These are phyloP conservation scores for Saccostrea cuccullata DNA, from an alignment of 1,140 invertebrate species.

Conservation along the genomic window DNA sequence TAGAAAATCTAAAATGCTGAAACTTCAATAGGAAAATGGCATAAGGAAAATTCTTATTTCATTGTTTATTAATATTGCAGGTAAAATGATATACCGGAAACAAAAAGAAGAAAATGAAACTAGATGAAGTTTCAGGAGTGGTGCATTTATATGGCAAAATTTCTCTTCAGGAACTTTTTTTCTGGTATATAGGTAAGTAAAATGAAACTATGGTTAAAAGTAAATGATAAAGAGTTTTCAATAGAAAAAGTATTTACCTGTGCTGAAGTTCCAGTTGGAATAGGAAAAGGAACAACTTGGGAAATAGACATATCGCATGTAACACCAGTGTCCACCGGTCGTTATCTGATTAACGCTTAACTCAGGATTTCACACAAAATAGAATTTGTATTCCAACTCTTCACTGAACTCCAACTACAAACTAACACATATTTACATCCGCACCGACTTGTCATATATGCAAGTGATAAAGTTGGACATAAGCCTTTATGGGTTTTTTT, in stretches of 20 bases:
- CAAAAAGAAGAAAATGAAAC: too few relatives aligned
- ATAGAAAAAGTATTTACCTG: slow-evolving; percentile 5
- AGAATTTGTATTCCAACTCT: background rate
- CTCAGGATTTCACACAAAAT: background rate
- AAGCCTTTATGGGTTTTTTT: slow-evolving; percentile 40
- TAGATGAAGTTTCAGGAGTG: too few relatives aligned
- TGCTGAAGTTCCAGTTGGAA: slow-evolving; percentile 34
- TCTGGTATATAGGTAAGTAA: too few relatives aligned
- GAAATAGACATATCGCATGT: slow-evolving; percentile 20
- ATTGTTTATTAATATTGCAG: too few relatives aligned
- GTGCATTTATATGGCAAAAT: too few relatives aligned
- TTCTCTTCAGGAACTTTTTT: too few relatives aligned
- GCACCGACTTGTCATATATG: slow-evolving; percentile 30
- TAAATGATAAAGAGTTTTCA: background rate
- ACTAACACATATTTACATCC: slow-evolving; percentile 42
- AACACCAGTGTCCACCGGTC: background rate
- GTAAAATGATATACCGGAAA: too few relatives aligned
- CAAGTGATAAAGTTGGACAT: slow-evolving; percentile 31
- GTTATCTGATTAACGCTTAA: background rate
- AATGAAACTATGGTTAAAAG: too few relatives aligned
- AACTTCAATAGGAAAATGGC: too few relatives aligned
- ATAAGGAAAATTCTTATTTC: too few relatives aligned
- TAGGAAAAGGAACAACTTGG: slow-evolving; percentile 37
- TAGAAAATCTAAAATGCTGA: background rate
- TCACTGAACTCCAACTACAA: background rate